These are phyloP conservation scores for Silurus asotus DNA, from an alignment of 2,113 vertebrate genomes.

Conservation along the genomic window DNA sequence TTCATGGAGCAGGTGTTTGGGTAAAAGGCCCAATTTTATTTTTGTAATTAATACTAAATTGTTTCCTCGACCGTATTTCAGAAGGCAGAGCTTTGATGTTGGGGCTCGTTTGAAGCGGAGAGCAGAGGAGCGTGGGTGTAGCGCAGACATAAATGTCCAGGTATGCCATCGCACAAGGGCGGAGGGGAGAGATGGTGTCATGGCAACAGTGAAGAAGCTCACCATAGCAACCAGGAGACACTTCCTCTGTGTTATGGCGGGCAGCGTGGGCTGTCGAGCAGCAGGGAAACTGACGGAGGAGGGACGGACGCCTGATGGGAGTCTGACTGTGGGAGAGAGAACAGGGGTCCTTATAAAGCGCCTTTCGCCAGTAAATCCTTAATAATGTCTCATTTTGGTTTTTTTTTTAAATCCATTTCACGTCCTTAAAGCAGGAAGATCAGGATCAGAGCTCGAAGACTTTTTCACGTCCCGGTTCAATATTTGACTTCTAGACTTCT, in stretches of 20 bases:
- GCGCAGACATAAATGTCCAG: constrained; percentile 10
- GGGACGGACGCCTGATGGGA: background rate
- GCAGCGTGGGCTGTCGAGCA: constrained; percentile 16
- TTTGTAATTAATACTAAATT: constrained; percentile 64
- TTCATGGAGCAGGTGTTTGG: too few species aligned
- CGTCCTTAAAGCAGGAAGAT: too few species aligned
- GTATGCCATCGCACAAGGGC: constrained; percentile 32
- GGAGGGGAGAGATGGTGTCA: constrained; percentile 25
- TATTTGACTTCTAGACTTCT: too few species aligned
- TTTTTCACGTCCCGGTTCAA: too few species aligned
- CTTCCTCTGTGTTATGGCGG: background rate
- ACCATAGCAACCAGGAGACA: constrained; percentile 34
- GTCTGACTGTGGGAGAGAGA: background rate
- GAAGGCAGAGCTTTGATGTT: constrained; percentile 68
- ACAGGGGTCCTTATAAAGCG: too few species aligned
- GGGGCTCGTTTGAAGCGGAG: constrained; percentile 66
- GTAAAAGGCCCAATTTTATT: background rate
- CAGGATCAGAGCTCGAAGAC: too few species aligned
- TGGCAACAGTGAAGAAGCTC: constrained; percentile 36
- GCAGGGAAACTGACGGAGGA: background rate
- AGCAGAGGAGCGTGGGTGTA: constrained; percentile 32
- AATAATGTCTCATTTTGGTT: too few species aligned
- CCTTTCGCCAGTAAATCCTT: too few species aligned
- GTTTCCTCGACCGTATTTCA: constrained; percentile 58
- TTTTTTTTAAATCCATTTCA: too few species aligned